These are phyloP conservation scores for Alaudala cheleensis DNA, from an alignment of 2,113 vertebrate genomes.

Conservation along the genomic window DNA sequence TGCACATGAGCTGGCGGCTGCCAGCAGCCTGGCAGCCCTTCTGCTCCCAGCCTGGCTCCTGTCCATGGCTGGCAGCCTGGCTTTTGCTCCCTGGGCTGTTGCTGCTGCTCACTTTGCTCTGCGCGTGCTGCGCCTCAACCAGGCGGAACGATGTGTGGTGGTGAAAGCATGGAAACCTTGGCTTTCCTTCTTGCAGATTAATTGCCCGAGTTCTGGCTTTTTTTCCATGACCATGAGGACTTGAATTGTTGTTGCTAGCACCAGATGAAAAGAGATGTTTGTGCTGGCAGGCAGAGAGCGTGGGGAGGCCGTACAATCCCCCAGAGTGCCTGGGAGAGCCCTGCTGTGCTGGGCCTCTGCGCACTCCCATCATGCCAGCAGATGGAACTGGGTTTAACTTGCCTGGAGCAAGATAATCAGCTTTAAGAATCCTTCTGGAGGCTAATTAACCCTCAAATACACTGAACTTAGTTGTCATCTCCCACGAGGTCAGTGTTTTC, in stretches of 20 bases:
- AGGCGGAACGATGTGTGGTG: fast-evolving
- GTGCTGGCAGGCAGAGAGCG: background rate
- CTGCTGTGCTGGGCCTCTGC: fast-evolving
- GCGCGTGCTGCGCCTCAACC: background rate
- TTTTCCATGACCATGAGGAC: fast-evolving
- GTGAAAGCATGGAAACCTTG: background rate
- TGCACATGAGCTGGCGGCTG: fast-evolving
- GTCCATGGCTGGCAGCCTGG: fast-evolving
- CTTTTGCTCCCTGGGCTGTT: background rate
- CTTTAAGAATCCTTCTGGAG: background rate
- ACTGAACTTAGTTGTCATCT: background rate
- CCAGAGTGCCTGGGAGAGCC: fast-evolving
- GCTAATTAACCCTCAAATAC: background rate
- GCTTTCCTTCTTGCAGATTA: background rate
- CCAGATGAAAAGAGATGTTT: background rate
- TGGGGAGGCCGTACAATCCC: background rate
- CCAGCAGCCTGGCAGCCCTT: background rate
- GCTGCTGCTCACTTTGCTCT: background rate
- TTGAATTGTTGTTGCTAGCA: background rate
- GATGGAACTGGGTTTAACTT: background rate
- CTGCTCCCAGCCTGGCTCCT: background rate
- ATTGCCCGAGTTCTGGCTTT: background rate
- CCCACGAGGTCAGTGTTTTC: background rate
- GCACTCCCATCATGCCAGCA: fast-evolving
- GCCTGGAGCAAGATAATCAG: background rate